A percentile compares a stretch with the other conserved stretches of the same genome.
phyloP scores from a whole-genome alignment of 2,797 vertebrate species.

The Mus spretus region DNA sequence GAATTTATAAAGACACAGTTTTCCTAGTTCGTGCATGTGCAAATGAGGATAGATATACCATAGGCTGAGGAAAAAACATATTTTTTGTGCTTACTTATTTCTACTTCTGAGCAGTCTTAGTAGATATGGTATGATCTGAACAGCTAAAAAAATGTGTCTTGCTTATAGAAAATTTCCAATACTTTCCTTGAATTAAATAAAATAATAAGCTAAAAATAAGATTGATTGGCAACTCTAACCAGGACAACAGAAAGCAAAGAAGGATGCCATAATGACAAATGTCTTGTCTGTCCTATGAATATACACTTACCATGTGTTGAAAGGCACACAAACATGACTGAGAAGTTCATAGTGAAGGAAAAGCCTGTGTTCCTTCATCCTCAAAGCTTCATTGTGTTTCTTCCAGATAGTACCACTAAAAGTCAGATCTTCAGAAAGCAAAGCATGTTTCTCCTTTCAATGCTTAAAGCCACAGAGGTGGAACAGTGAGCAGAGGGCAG shows the following conservation, averaged over 20 bases:
- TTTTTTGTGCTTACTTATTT: neutral
- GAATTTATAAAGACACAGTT: neutral
- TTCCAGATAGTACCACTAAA: neutral
- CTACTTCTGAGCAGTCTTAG: neutral
- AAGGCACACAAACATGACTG: neutral
- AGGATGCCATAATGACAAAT: neutral
- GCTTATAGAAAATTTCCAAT: neutral
- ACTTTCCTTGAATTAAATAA: slow-evolving; percentile 2
- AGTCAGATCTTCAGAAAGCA: neutral
- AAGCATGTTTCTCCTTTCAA: neutral
- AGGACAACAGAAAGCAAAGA: neutral
- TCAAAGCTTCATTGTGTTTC: neutral
- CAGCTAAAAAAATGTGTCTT: slow-evolving; percentile 10
- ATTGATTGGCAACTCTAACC: neutral
- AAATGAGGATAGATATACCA: neutral
- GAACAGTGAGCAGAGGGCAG: neutral
- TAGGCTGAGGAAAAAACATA: neutral
- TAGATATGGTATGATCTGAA: neutral
- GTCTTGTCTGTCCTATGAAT: neutral
- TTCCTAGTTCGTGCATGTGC: neutral
- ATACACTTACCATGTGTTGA: neutral
- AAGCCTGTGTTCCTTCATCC: neutral
- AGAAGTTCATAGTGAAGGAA: neutral
- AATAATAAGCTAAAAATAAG: neutral
- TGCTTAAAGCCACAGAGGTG: neutral